Evolutionary conservation across 1,140 invertebrate genomes (phyloP).

Genomic region (Papilio dardanus): DNA sequence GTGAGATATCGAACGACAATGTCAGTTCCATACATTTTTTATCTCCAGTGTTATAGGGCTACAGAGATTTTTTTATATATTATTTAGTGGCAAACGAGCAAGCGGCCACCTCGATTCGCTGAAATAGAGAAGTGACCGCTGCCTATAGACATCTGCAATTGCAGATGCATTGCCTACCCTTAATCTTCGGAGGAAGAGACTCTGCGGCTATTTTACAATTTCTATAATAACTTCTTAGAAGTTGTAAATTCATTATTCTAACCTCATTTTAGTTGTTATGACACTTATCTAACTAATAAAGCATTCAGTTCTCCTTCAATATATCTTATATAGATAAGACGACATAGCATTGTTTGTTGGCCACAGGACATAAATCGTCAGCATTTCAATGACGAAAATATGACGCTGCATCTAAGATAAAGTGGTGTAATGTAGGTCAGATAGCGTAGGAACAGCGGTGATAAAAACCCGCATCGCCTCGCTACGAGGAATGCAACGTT

Average conservation of each 20-base stretch:
- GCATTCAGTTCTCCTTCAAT: conserved; percentile 17
- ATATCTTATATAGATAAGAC: conserved; percentile 24
- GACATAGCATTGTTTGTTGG: conserved; percentile 17
- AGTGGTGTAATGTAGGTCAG: conserved; percentile 52
- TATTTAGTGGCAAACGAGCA: too few species aligned
- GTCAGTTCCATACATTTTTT: too few species aligned
- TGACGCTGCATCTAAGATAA: conserved; percentile 49
- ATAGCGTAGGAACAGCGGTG: conserved; percentile 51
- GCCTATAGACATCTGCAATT: too few species aligned
- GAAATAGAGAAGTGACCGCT: too few species aligned
- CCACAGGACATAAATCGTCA: conserved; percentile 14
- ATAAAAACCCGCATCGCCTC: conserved; percentile 41
- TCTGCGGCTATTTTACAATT: too few species aligned
- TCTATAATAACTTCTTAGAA: too few species aligned
- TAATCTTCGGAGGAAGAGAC: too few species aligned
- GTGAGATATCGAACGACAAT: too few species aligned
- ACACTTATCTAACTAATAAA: conserved; percentile 3
- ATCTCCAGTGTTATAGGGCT: too few species aligned
- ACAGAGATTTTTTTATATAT: too few species aligned
- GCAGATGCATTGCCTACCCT: too few species aligned
- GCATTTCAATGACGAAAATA: conserved; percentile 46
- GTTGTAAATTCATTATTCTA: not conserved
- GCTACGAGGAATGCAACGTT: conserved; percentile 50
- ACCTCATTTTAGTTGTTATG: not conserved
- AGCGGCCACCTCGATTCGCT: too few species aligned